Conservation (phyloP, 2,113 vertebrate species). For the Pterocles gutturalis region DNA sequence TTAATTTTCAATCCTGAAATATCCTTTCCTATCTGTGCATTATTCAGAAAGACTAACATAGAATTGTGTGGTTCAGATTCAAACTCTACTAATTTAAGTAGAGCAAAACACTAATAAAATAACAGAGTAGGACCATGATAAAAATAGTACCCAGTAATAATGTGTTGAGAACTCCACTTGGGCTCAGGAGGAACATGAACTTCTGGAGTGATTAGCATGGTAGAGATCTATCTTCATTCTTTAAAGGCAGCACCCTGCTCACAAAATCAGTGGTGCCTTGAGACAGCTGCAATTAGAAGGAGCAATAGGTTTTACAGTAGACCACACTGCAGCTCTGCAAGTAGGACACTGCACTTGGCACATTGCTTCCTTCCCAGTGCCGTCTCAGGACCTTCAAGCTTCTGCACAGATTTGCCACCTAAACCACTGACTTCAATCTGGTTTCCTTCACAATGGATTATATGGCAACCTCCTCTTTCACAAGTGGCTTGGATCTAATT, state of each 20-base stretch:
- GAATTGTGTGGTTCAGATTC: background rate
- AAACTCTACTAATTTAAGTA: background rate
- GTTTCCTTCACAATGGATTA: background rate
- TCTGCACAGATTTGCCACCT: background rate
- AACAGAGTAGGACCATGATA: background rate
- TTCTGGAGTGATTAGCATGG: background rate
- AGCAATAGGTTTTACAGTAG: background rate
- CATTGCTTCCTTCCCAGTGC: background rate
- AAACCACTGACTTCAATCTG: background rate
- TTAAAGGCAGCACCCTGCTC: background rate
- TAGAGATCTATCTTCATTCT: background rate
- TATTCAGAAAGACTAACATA: background rate
- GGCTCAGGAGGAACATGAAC: background rate
- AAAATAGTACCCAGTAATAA: background rate
- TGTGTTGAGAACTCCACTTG: background rate
- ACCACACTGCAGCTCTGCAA: background rate
- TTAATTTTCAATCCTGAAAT: background rate
- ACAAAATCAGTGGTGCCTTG: background rate
- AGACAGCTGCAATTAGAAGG: background rate
- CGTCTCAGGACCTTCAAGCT: background rate
- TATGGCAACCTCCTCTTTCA: background rate
- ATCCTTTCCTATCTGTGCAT: background rate
- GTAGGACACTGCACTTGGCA: background rate
- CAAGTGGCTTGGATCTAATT: background rate
- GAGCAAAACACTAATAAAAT: background rate